Base-by-base conservation (phyloP, 2,797 vertebrate species). In the Chelon auratus region DNA sequence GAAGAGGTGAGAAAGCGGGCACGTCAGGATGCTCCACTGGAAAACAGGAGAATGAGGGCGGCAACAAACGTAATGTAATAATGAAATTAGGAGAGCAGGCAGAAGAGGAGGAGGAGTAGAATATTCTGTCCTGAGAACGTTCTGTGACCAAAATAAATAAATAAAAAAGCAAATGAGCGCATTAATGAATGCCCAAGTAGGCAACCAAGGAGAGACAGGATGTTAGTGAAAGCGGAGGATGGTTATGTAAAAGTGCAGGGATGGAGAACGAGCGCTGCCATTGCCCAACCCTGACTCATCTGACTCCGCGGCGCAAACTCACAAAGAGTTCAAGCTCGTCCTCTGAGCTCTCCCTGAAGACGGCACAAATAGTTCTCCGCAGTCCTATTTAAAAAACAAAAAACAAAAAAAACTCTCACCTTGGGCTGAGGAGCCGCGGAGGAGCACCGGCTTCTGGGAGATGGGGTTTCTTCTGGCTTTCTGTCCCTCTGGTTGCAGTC, bases 401-500 rank as follows among this genome's bases (percentile, higher is more conserved):
- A 26, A 26, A 26, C 22, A 22, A 4, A 26, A 26, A 12, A 70
- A 51, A 55, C 26, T 24, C 84, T 87, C 83, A 95, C 94, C 87
- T 90, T 92, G 47, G 54, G 68, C 48, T 59, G 85, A 54, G 68
- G 56, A 22, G 75, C 61, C 42, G 83, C 69, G 40, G 87, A 65
- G 58, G 88, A 69, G 72, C 67, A 56, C 57, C 68, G 73, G 53
- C 81, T 87, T 83, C 92, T 94, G 0, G 94, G 94, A 33, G 94
- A 91, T 36, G 87, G 78, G 72, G 91, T 90, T 54, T 91, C 82
- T 82, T 80, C 62, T 4, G 83, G 47, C 1, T 63, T 72, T 72
- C 79, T 84, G 76, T 92, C 92, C 58, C 90, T 95, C 76, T 80
- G 93, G 88, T 95, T 96, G 84, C 97, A 99, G 85, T 99, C 96